Evolutionary conservation across 2,797 vertebrate species (phyloP), one percentile per base, ranked within the genome.

Genomic region (Ambastaia sidthimunki): DNA sequence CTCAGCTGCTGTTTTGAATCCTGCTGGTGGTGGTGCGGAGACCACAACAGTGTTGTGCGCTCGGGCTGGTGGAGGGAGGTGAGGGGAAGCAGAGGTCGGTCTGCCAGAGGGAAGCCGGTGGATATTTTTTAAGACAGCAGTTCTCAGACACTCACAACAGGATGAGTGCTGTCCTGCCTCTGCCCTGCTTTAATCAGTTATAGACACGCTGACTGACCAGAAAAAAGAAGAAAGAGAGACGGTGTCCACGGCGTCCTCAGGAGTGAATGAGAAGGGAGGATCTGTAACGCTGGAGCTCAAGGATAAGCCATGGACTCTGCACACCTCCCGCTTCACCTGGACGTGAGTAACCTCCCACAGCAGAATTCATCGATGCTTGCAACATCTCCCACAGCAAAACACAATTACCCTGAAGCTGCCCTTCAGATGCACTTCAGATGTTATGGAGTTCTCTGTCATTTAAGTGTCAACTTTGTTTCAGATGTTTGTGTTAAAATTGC

Each of bases 221-320:
- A 50, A 28, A 28, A 80, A 89, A 37, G 82, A 59, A 70, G 41
- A 54, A 19, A 80, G 62, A 85, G 41, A 74, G 28, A 86, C 89
- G 86, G 41, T 81, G 88, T 88, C 84, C 80, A 90, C 86, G 83
- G 84, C 85, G 83, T 88, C 89, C 83, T 86, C 83, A 82, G 91
- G 89, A 76, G 86, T 83, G 86, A 92, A 90, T 78, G 85, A 88
- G 91, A 92, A 90, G 87, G 87, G 87, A 89, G 91, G 92, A 90
- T 92, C 90, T 90, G 90, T 93, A 94, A 95, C 93, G 86, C 93
- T 94, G 93, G 94, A 94, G 92, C 92, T 92, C 89, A 93, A 93
- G 92, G 92, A 93, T 91, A 94, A 94, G 89, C 92, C 93, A 95
- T 95, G 94, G 93, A 94, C 92, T 93, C 93, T 94, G 92, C 89